A percentile compares a stretch with the other conserved stretches of the same genome.
phyloP scores from a whole-genome alignment of 2,113 vertebrate genomes.

The Chionomys nivalis region DNA sequence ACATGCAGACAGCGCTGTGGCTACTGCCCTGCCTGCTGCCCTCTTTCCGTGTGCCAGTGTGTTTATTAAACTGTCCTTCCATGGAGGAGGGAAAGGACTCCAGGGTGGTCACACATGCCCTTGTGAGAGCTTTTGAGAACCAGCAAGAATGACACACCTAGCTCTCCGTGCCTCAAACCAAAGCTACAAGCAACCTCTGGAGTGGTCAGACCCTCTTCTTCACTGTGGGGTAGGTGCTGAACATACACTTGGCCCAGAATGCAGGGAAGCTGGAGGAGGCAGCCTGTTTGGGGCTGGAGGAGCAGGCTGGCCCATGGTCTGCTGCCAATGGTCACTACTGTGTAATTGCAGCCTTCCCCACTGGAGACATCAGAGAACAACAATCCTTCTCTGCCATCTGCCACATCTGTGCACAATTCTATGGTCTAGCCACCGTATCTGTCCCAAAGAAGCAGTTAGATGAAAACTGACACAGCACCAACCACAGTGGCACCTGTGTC shows the following conservation, averaged over 20 bases:
- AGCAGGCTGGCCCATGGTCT: neutral
- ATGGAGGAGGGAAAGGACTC: neutral
- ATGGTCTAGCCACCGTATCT: neutral
- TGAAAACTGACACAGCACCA: neutral
- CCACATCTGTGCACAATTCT: neutral
- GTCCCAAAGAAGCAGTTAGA: neutral
- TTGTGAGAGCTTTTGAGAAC: neutral
- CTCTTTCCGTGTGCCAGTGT: neutral
- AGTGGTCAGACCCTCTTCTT: neutral
- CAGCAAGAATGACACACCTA: neutral
- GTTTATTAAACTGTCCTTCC: neutral
- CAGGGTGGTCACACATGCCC: neutral
- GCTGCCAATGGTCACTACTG: neutral
- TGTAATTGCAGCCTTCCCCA: neutral
- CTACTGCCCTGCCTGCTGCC: neutral
- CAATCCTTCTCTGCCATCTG: neutral
- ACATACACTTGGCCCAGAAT: neutral
- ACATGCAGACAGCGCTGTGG: accelerated
- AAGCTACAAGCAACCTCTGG: neutral
- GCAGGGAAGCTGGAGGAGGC: neutral
- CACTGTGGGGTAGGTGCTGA: neutral
- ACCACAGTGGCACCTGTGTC: neutral
- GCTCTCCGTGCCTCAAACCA: neutral
- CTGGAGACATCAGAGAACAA: neutral
- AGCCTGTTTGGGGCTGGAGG: neutral